Evolutionary conservation across 1,140 invertebrate genomes (phyloP).

Genomic region (Nasonia longicornis): DNA sequence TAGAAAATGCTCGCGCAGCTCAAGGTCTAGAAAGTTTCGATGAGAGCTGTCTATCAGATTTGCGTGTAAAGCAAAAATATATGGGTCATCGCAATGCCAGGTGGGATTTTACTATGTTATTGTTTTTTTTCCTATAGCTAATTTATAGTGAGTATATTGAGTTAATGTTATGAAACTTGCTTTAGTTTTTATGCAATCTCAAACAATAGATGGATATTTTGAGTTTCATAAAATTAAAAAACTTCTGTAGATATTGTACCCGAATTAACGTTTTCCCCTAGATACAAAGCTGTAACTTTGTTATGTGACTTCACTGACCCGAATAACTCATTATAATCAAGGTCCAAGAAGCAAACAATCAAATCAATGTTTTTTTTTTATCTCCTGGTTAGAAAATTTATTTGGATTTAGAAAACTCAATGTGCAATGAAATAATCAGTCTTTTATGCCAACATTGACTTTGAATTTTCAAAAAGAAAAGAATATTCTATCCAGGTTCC

Average conservation of each 20-base stretch:
- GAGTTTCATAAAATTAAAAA: constrained; percentile 23
- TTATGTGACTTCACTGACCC: constrained; percentile 21
- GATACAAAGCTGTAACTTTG: constrained; percentile 18
- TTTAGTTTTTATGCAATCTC: neutral
- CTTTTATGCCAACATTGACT: neutral
- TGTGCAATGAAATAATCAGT: neutral
- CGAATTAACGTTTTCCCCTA: constrained; percentile 15
- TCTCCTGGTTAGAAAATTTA: constrained; percentile 8
- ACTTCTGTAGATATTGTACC: constrained; percentile 20
- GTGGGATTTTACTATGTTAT: constrained; percentile 60
- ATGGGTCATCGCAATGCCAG: constrained; percentile 87
- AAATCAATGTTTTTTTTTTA: constrained; percentile 24
- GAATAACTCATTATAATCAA: constrained; percentile 28
- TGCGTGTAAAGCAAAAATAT: constrained; percentile 78
- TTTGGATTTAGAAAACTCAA: neutral
- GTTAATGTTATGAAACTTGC: constrained; percentile 17
- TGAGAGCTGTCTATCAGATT: constrained; percentile 58
- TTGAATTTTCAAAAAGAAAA: neutral
- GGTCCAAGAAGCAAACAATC: neutral
- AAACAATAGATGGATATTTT: neutral
- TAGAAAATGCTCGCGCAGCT: constrained; percentile 51
- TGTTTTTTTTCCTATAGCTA: neutral
- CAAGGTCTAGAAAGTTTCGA: constrained; percentile 56
- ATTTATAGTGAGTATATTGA: constrained; percentile 28
- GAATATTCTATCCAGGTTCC: constrained; percentile 30